A percentile compares a stretch with the other conserved stretches of the same genome.
Evolutionary conservation across 2,888 invertebrate species (phyloP).

Genomic region (Tiliacea citrago): DNA sequence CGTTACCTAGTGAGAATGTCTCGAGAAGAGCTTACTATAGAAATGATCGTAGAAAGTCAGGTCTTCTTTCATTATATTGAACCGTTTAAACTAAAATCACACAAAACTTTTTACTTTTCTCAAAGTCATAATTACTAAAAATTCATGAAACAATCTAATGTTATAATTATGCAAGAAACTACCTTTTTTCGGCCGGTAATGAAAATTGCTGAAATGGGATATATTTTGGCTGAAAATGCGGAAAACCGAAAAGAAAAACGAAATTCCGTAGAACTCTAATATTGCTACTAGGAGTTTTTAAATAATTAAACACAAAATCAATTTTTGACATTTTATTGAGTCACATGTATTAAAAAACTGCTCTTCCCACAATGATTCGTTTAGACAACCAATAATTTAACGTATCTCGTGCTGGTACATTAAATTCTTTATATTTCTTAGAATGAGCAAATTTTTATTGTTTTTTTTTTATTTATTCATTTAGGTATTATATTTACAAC

Average conservation of each 20-base stretch:
- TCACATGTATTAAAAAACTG: slow-evolving; percentile 82
- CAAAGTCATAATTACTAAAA: neutral
- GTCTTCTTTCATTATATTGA: neutral
- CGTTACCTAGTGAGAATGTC: too few species aligned
- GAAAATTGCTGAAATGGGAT: too few species aligned
- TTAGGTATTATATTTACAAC: slow-evolving; percentile 62
- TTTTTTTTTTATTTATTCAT: slow-evolving; percentile 52
- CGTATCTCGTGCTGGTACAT: slow-evolving; percentile 64
- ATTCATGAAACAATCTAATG: neutral
- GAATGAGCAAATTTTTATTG: slow-evolving; percentile 74
- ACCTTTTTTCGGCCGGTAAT: neutral
- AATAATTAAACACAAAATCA: slow-evolving; percentile 41
- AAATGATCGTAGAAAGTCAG: too few species aligned
- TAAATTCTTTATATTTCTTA: slow-evolving; percentile 69
- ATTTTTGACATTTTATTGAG: slow-evolving; percentile 78
- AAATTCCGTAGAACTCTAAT: neutral
- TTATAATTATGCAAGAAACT: neutral
- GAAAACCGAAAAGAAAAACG: neutral
- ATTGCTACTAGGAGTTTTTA: neutral
- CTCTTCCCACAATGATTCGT: slow-evolving; percentile 64
- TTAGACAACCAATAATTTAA: slow-evolving; percentile 62
- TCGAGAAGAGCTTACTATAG: too few species aligned
- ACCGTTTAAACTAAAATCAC: neutral
- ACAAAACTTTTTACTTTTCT: neutral
- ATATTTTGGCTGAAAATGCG: too few species aligned